Base-by-base conservation (phyloP, 2,797 vertebrate species). In the Synanceia verrucosa region DNA sequence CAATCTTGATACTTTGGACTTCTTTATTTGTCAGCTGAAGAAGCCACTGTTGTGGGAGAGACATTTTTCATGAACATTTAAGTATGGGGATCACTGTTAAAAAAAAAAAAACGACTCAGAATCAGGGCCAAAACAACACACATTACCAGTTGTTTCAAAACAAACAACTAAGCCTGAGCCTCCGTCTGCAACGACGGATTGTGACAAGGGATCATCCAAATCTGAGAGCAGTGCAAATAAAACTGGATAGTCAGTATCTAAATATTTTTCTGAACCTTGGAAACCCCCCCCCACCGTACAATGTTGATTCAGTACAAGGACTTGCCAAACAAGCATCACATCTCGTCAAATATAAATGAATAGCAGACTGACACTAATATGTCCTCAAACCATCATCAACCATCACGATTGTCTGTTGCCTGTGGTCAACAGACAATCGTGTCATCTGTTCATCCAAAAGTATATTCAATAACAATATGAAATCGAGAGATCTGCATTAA, bases 261-360 rank as follows among this genome's bases (percentile, higher is more conserved):
- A 79, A 69, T 70, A 83, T 73, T 69, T 64, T 36, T 51, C 34
- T 55, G 19, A 65, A 58, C 68, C 62, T 71, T 76, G 19, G 46
- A 33, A 24, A 48, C 37, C 23, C 18, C 12, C 24, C 6, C 39
- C 34, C 29, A n/a, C n/a, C n/a, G n/a, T 36, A 55, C 29, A 55
- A 19, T 31, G 39, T 48, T 64, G 48, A 72, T 53, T 57, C 6
- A 33, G 41, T 19, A 63, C 24, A 9, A 55, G 19, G 16, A 18
- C 6, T 16, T 3, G 29, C 37, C 62, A 66, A 53, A 31, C 46
- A 39, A 39, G 16, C 23, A 33, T 14, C 53, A 21, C 48, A 33
- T 52, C 23, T 8, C 28, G 33, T 29, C 29, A 67, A 50, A 62
- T 10, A 50, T 31, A 70, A 63, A 43, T 33, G 47, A 44, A 68